A percentile compares a stretch with the other conserved stretches of the same genome.
Evolutionary conservation across 2,888 invertebrate species (phyloP).

Genomic region (Agrochola litura): DNA sequence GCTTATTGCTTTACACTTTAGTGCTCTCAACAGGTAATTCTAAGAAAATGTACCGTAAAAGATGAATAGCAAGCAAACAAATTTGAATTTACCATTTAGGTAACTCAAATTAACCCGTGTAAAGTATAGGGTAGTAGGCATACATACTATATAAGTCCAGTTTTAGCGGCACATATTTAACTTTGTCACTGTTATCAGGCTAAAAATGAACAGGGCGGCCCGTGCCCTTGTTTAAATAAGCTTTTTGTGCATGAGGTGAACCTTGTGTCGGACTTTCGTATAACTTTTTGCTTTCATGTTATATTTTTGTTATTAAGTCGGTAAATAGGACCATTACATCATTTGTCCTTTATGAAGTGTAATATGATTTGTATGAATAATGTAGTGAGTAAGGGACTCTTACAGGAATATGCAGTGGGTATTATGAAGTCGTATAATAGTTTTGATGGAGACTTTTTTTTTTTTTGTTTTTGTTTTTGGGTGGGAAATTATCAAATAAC

Average conservation of each 20-base stretch:
- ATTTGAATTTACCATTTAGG: conserved; percentile 38
- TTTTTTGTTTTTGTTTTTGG: no score
- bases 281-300: conserved; percentile 52
- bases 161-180: conserved; percentile 55
- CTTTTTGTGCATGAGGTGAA: conserved; percentile 57
- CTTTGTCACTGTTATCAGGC: conserved; percentile 55
- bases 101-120: conserved; percentile 6
- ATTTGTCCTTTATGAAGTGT: background rate
- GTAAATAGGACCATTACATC: conserved; percentile 28
- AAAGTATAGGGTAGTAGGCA: conserved; percentile 6
- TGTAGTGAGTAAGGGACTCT: background rate
- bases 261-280: conserved; percentile 40
- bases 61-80: conserved; percentile 18
- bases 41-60: conserved; percentile 27
- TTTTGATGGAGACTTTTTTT: conserved; percentile 3
- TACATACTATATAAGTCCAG: conserved; percentile 17
- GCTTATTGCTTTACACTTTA: conserved; percentile 32
- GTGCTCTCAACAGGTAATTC: conserved; percentile 32
- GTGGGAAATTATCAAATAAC: no score
- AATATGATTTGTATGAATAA: conserved; percentile 8
- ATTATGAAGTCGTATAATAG: background rate
- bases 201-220: conserved; percentile 53
- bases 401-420: background rate
- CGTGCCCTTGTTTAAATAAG: conserved; percentile 56
- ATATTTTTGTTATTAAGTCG: conserved; percentile 33